Evolutionary conservation across 1,140 invertebrate genomes (phyloP).

Genomic region (Eriosoma lanigerum): DNA sequence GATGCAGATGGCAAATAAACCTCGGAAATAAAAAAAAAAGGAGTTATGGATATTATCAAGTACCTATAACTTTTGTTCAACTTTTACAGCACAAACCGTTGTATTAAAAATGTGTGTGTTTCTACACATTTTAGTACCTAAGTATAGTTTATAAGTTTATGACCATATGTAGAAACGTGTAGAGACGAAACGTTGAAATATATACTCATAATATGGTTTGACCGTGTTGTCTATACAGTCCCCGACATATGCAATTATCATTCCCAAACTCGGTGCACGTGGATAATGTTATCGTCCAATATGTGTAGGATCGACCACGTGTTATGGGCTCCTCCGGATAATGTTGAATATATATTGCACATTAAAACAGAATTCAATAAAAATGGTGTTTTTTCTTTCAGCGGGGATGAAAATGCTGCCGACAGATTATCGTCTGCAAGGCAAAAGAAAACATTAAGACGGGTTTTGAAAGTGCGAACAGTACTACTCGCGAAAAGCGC

Average conservation of each 20-base stretch:
- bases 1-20: too few relatives aligned
- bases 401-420: neutral
- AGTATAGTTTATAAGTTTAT: too few relatives aligned
- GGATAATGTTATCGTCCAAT: constrained; percentile 18
- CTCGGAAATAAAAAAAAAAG: too few relatives aligned
- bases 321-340: constrained; percentile 19
- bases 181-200: too few relatives aligned
- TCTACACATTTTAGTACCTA: too few relatives aligned
- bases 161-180: too few relatives aligned
- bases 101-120: too few relatives aligned
- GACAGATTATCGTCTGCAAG: neutral
- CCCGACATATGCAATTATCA: constrained; percentile 24
- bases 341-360: constrained; percentile 48
- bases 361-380: constrained; percentile 44
- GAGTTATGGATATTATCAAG: too few relatives aligned
- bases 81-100: too few relatives aligned
- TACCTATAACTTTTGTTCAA: too few relatives aligned
- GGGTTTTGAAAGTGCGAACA: neutral
- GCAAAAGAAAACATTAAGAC: neutral
- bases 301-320: neutral
- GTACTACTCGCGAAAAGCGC: neutral
- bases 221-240: neutral
- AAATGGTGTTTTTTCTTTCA: neutral
- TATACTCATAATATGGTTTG: too few relatives aligned
- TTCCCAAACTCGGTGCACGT: neutral